Percentiles rank a stretch among this genome's conserved stretches.
phyloP scores from a whole-genome alignment of 2,797 vertebrate species.

The Vultur gryphus region DNA sequence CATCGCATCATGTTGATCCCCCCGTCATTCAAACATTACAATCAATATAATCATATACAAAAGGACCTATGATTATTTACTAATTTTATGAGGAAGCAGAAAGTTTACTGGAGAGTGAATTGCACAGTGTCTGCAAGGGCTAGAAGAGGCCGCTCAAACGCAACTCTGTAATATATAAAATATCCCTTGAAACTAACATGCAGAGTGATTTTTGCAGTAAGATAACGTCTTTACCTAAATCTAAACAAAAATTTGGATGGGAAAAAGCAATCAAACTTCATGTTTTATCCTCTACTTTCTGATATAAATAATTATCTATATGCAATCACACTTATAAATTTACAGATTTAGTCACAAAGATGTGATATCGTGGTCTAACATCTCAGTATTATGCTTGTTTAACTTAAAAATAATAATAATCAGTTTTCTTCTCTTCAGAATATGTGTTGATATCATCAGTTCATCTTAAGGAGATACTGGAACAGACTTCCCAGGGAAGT shows the following conservation, averaged over 20 bases:
- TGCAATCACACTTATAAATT: background rate
- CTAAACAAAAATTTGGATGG: background rate
- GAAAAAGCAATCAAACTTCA: background rate
- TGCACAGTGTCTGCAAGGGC: background rate
- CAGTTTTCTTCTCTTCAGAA: background rate
- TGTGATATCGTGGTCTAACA: background rate
- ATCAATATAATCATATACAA: background rate
- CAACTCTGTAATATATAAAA: background rate
- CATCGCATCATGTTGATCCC: background rate
- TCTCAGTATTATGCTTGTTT: background rate
- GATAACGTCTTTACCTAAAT: background rate
- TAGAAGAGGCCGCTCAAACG: background rate
- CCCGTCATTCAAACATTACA: background rate
- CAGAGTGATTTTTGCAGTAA: background rate
- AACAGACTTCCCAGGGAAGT: background rate
- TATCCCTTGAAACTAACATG: background rate
- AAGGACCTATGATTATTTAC: background rate
- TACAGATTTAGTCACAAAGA: background rate
- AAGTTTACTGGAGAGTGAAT: background rate
- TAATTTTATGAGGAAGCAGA: background rate
- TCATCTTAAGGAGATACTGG: background rate
- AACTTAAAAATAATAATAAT: background rate
- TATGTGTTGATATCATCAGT: background rate
- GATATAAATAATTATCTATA: background rate
- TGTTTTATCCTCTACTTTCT: background rate